Conservation (phyloP, 2,888 invertebrate genomes). For the Hesperia comma region DNA sequence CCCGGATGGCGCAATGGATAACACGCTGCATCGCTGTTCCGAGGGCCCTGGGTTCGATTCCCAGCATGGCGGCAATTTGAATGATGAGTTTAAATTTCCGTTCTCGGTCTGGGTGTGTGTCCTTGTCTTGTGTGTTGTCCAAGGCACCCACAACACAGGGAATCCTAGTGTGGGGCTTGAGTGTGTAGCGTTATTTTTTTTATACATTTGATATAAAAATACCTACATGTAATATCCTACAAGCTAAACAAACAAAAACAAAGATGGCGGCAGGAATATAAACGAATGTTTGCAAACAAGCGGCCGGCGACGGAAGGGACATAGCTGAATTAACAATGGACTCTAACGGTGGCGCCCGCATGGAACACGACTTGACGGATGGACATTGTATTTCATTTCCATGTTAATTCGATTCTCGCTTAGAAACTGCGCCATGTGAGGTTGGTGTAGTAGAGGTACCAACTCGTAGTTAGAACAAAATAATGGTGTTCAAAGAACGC, state of each 20-base stretch:
- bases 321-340: conserved; percentile 28
- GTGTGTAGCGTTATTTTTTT: no score
- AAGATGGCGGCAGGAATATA: conserved; percentile 27
- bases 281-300: conserved; percentile 21
- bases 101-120: no score
- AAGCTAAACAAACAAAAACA: conserved; percentile 21
- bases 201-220: no score
- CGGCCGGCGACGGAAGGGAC: conserved; percentile 17
- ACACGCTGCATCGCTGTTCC: no score
- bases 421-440: conserved; percentile 1
- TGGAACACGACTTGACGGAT: conserved; percentile 14
- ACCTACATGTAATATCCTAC: no score
- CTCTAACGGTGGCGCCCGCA: conserved; percentile 24
- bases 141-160: no score
- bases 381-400: conserved; percentile 27
- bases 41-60: no score
- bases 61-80: no score
- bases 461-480: neutral
- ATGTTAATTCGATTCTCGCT: conserved; percentile 23
- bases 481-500: neutral
- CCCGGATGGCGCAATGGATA: no score
- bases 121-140: no score
- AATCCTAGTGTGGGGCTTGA: no score
- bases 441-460: neutral
- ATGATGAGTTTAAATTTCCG: no score